Conservation (phyloP, 2,797 vertebrate genomes). For the Tadarida brasiliensis region DNA sequence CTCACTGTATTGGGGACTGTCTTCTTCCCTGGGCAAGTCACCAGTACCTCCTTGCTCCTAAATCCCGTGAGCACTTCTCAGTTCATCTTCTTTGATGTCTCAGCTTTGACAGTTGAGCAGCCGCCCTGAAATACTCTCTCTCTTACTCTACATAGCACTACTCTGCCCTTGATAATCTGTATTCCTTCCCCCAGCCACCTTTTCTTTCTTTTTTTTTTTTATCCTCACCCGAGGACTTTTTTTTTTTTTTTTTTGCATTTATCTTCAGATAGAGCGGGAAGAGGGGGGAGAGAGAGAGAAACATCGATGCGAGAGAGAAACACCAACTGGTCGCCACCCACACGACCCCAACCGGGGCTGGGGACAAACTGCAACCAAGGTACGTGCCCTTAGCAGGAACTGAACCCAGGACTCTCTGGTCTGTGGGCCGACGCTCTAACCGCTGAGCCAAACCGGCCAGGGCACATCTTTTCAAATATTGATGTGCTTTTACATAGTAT, state of each 20-base stretch:
- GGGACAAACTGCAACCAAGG: too few species aligned
- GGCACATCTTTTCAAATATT: background rate
- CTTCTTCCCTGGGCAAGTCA: background rate
- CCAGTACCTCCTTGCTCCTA: background rate
- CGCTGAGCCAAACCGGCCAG: too few species aligned
- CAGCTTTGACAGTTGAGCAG: background rate
- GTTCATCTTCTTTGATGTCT: conserved; percentile 22
- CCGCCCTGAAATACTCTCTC: background rate
- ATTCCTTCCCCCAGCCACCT: background rate
- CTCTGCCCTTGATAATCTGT: background rate
- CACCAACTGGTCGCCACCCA: too few species aligned
- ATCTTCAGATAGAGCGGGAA: too few species aligned
- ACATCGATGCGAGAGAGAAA: too few species aligned
- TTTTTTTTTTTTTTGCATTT: too few species aligned
- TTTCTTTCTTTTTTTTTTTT: background rate
- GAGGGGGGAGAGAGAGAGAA: too few species aligned
- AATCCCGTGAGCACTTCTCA: background rate
- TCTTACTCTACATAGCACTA: background rate
- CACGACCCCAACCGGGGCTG: too few species aligned
- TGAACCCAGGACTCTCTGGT: too few species aligned
- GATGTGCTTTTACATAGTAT: background rate
- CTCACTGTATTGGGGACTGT: background rate
- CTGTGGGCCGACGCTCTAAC: too few species aligned
- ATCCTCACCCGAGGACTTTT: too few species aligned
- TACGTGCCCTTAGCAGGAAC: too few species aligned